Base-by-base conservation (phyloP, 2,797 vertebrate genomes). In the Macrochelys suwanniensis region DNA sequence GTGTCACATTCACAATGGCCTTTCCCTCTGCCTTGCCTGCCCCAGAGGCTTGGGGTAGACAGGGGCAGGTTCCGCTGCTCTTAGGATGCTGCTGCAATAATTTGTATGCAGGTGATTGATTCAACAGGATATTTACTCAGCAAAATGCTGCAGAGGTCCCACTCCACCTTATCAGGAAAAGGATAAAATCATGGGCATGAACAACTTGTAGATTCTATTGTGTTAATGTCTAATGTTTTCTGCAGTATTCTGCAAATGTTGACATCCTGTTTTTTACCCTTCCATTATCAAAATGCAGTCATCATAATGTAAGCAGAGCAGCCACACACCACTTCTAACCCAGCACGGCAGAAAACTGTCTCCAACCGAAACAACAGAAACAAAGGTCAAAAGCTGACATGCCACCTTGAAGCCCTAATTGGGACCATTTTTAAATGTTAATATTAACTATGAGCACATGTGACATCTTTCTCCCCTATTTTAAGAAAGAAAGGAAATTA, bases 361-460 rank as follows among this genome's bases (percentile, higher is more conserved):
- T 12, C 5, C 71, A 33, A 6, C 28, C 76, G 81, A 82, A 80
- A 47, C 0, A 5, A 5, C 8, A 65, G 3, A 84, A 95, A 74
- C 56, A 88, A 83, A 31, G 89, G 37, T 13, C 12, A 96, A 94
- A 57, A 89, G 88, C 89, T 78, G 47, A 80, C 11, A 11, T 90
- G 51, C 49, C 50, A 92, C 45, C 42, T 94, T 87, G 65, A 78
- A 26, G 93, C 79, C 56, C 87, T 88, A 54, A 68, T 80, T 31
- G 0, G 87, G 13, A 65, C 37, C 21, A 84, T 91, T 88, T 80
- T 59, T 80, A 71, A 71, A 71, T 37, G 68, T 71, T 23, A 42
- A 37, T 37, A 42, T 11, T 37, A 61, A 16, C 31, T 33, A 61
- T 61, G 37, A 71, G 37, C 19, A 21, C 88, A 89, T 31, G 45